Conservation (phyloP, 1,140 invertebrate genomes). For the Cecropterus lyciades region DNA sequence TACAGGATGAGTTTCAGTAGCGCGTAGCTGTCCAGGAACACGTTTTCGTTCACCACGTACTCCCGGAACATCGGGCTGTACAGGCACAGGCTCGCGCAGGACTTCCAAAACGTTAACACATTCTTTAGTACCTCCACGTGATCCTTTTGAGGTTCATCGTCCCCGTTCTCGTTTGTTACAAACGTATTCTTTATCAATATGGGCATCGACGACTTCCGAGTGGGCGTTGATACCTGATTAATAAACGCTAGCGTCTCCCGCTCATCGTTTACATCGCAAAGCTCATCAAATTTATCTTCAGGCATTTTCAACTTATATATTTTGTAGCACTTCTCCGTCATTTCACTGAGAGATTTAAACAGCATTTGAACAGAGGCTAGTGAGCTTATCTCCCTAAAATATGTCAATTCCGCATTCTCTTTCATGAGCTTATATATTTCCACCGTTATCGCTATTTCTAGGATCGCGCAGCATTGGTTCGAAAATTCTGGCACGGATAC, state of each 20-base stretch:
- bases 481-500: slow-evolving; percentile 84
- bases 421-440: slow-evolving; percentile 84
- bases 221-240: not conserved
- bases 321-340: slow-evolving; percentile 75
- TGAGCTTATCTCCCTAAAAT: slow-evolving; percentile 66
- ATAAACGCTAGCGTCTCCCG: slow-evolving; percentile 47
- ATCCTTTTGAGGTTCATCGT: slow-evolving; percentile 48
- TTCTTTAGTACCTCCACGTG: slow-evolving; percentile 65
- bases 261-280: slow-evolving; percentile 63
- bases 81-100: slow-evolving; percentile 84
- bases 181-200: slow-evolving; percentile 40
- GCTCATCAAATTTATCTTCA: slow-evolving; percentile 53
- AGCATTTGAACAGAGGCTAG: slow-evolving; percentile 82
- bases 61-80: slow-evolving; percentile 85
- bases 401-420: slow-evolving; percentile 62
- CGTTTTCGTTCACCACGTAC: slow-evolving; percentile 67
- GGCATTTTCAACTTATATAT: slow-evolving; percentile 67
- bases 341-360: slow-evolving; percentile 80
- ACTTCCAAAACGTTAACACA: slow-evolving; percentile 84
- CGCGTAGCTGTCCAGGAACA: slow-evolving; percentile 63
- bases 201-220: slow-evolving; percentile 39
- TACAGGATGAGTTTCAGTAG: slow-evolving; percentile 73
- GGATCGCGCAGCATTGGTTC: slow-evolving; percentile 85
- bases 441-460: slow-evolving; percentile 86
- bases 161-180: slow-evolving; percentile 31